These are phyloP conservation scores for Zaprionus ornatus DNA, from an alignment of 1,140 invertebrate genomes.

Conservation along the genomic window DNA sequence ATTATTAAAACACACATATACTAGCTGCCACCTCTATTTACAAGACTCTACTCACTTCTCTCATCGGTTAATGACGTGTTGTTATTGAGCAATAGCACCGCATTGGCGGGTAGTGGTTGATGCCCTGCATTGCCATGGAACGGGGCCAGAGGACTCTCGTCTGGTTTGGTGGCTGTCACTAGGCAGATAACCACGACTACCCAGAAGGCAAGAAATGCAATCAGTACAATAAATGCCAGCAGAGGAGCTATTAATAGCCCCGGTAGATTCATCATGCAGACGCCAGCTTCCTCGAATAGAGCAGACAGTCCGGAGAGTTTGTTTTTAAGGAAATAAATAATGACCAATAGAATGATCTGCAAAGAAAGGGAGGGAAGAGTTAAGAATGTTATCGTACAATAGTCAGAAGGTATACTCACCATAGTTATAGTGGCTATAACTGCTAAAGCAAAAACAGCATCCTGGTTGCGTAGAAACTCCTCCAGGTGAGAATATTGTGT, in stretches of 20 bases:
- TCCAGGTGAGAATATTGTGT: constrained; percentile 85
- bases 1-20: background rate
- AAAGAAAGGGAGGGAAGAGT: constrained; percentile 57
- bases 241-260: constrained; percentile 94
- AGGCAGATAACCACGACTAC: constrained; percentile 90
- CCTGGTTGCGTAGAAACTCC: constrained; percentile 93
- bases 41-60: constrained; percentile 56
- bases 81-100: constrained; percentile 34
- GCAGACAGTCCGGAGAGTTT: constrained; percentile 91
- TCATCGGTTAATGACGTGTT: constrained; percentile 39
- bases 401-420: constrained; percentile 38
- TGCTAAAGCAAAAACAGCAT: constrained; percentile 91
- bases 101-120: constrained; percentile 43
- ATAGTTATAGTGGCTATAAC: constrained; percentile 93
- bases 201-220: constrained; percentile 94
- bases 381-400: background rate
- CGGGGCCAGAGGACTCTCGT: constrained; percentile 76
- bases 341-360: constrained; percentile 91
- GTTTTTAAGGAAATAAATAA: constrained; percentile 92
- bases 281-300: constrained; percentile 94
- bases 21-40: background rate
- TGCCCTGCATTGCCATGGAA: constrained; percentile 59
- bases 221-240: constrained; percentile 91
- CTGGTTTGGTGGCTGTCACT: constrained; percentile 86
- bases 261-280: constrained; percentile 92